Evolutionary conservation across 30 jellyfish, hydroid and myxozoan genomes (phyloP).

Genomic region (Chrysaora quinquecirrha): DNA sequence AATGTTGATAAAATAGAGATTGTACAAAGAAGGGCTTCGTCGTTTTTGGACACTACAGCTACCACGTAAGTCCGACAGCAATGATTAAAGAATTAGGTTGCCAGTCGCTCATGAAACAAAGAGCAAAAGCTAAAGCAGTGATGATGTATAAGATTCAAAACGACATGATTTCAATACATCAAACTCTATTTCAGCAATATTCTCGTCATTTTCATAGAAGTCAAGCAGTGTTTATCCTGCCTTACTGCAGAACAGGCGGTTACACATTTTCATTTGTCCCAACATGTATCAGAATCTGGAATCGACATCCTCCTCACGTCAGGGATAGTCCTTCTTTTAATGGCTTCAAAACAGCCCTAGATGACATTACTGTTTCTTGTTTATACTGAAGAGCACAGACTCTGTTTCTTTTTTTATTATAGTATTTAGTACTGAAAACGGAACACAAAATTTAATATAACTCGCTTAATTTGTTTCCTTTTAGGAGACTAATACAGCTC

Average conservation of each 20-base stretch:
- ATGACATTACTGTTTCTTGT: neutral
- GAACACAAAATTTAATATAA: neutral
- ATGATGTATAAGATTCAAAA: neutral
- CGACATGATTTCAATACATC: neutral
- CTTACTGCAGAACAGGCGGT: conserved; percentile 42
- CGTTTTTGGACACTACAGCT: conserved; percentile 10
- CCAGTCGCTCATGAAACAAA: neutral
- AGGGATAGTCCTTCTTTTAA: neutral
- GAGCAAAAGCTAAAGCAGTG: conserved; percentile 6
- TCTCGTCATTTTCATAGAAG: conserved; percentile 20
- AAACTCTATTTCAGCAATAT: neutral
- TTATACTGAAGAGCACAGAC: neutral
- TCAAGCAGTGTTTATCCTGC: conserved; percentile 49
- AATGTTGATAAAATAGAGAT: conserved; percentile 17
- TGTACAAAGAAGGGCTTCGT: conserved; percentile 39
- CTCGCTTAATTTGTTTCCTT: neutral
- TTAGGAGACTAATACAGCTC: neutral
- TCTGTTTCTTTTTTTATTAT: neutral
- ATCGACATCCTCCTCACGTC: conserved; percentile 1
- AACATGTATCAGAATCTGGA: conserved; percentile 46
- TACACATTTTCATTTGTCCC: conserved; percentile 37
- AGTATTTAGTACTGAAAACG: neutral
- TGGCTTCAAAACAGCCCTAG: neutral
- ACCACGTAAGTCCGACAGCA: neutral
- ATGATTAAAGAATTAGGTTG: conserved; percentile 12